Conservation (phyloP, 2,113 vertebrate species). For the Clupea harengus region DNA sequence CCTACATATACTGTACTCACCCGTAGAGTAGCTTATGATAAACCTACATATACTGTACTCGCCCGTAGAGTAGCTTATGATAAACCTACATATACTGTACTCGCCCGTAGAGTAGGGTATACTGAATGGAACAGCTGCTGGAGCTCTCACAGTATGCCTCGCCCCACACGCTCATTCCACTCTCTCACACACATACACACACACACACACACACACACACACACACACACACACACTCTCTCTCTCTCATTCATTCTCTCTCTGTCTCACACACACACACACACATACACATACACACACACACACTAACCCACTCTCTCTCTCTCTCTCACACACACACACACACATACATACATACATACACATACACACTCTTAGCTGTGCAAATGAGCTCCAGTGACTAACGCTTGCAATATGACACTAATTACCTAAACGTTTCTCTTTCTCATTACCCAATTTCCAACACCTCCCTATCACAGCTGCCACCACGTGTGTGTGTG, state of each 20-base stretch:
- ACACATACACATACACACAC: background rate
- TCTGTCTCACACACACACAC: background rate
- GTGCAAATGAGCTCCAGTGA: background rate
- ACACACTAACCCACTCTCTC: background rate
- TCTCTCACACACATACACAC: background rate
- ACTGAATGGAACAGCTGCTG: no score
- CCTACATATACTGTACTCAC: no score
- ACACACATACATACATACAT: background rate
- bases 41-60: no score
- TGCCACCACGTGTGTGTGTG: background rate
- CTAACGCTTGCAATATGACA: background rate
- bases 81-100: no score
- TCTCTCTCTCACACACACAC: background rate
- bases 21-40: no score
- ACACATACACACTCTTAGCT: background rate
- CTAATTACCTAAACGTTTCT: background rate
- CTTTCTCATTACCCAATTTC: constrained; percentile 11
- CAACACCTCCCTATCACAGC: background rate
- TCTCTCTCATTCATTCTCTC: background rate
- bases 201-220: background rate
- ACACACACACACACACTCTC: background rate
- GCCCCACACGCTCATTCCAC: background rate
- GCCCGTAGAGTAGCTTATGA: no score
- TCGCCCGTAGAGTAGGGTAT: no score
- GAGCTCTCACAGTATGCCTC: no score